A percentile compares a stretch with the other conserved stretches of the same genome.
Evolutionary conservation across 2,888 invertebrate genomes (phyloP).

Genomic region (Polyommatus iphigenia): DNA sequence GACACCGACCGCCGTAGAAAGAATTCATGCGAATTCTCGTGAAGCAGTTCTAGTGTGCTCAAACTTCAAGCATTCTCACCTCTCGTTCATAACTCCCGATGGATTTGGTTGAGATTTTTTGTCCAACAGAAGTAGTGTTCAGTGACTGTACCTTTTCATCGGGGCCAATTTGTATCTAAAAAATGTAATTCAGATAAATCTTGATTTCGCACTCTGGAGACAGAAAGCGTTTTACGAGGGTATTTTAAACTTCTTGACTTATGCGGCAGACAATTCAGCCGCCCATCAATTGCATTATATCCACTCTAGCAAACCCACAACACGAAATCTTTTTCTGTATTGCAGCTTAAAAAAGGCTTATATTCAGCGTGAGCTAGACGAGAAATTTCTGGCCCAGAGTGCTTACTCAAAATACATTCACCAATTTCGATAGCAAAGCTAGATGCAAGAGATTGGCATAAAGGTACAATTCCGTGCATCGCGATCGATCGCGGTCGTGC

Average conservation of each 20-base stretch:
- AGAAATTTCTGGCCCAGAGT: too few species aligned
- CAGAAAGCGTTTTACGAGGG: background rate
- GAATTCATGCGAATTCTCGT: too few species aligned
- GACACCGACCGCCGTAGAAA: too few species aligned
- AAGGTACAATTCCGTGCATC: too few species aligned
- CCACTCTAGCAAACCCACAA: too few species aligned
- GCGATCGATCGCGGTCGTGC: too few species aligned
- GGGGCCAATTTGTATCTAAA: background rate
- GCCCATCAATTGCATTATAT: background rate
- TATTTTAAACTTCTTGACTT: background rate
- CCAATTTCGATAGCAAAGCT: too few species aligned
- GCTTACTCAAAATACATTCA: too few species aligned
- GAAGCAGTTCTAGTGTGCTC: background rate
- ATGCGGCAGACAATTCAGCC: background rate
- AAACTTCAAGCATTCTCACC: background rate
- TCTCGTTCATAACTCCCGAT: background rate
- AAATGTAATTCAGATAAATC: background rate
- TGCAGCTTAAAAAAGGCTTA: too few species aligned
- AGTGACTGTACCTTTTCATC: background rate
- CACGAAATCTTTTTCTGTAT: too few species aligned
- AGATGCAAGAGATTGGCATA: too few species aligned
- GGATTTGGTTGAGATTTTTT: slow-evolving; percentile 18
- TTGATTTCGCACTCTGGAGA: background rate
- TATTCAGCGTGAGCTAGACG: too few species aligned
- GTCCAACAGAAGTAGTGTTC: background rate